phyloP scores from a whole-genome alignment of 2,888 invertebrate genomes.

The Phrixothrix hirtus region DNA sequence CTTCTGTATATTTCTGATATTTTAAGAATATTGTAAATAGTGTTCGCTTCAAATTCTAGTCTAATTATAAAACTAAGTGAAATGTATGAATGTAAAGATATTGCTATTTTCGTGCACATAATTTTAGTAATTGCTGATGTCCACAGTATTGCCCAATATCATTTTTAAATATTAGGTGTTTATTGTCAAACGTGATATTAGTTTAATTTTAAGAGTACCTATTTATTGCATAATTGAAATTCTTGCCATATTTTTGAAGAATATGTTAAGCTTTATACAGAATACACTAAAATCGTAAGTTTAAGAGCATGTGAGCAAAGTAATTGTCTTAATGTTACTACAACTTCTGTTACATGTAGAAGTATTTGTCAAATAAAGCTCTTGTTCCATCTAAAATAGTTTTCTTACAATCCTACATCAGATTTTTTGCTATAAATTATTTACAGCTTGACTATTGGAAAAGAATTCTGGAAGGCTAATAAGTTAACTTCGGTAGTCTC shows the following conservation, averaged over 20 bases:
- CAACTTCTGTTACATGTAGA: conserved; percentile 38
- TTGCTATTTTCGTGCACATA: conserved; percentile 20
- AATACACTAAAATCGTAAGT: conserved; percentile 13
- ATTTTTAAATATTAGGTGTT: conserved; percentile 28
- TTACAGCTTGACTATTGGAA: not conserved
- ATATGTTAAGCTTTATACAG: conserved; percentile 19
- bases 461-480: not conserved
- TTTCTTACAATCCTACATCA: not conserved
- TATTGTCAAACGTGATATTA: conserved; percentile 44
- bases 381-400: conserved; percentile 10
- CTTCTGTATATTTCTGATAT: conserved; percentile 56
- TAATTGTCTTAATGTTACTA: conserved; percentile 39
- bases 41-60: conserved; percentile 30
- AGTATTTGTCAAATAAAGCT: conserved; percentile 34
- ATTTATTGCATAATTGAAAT: conserved; percentile 37
- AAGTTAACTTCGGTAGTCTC: too few relatives aligned
- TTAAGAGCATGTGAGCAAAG: conserved; percentile 26
- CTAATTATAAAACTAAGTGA: conserved; percentile 27
- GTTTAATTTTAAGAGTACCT: conserved; percentile 40
- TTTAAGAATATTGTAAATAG: conserved; percentile 27
- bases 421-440: not conserved
- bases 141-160: conserved; percentile 20
- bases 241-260: conserved; percentile 39
- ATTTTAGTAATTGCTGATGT: conserved; percentile 19
- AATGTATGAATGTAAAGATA: conserved; percentile 22